Conservation (phyloP, 2,888 invertebrate species). For the Papilio elwesi region DNA sequence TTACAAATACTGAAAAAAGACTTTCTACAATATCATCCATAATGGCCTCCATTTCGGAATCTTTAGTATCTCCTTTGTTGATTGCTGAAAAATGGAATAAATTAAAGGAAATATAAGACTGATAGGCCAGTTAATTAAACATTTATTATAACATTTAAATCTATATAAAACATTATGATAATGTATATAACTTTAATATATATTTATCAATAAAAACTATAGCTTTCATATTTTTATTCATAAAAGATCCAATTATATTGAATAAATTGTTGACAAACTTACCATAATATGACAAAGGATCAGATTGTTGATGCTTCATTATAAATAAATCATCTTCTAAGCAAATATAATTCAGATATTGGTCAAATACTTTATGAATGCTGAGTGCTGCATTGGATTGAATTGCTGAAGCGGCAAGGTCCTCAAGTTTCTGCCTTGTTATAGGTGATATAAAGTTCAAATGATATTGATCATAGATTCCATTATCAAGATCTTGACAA, state of each 20-base stretch:
- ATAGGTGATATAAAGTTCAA: slow-evolving; percentile 98
- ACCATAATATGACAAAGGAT: slow-evolving; percentile 96
- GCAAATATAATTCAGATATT: slow-evolving; percentile 99
- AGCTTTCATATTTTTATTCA: not conserved
- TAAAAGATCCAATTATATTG: not conserved
- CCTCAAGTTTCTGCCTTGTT: slow-evolving; percentile 96
- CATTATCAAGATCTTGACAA: slow-evolving; percentile 94
- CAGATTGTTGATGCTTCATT: slow-evolving; percentile 95
- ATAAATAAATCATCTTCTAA: slow-evolving; percentile 99
- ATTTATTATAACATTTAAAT: too few species aligned
- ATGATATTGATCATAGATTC: slow-evolving; percentile 97
- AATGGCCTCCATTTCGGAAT: slow-evolving; percentile 96
- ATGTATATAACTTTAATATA: too few species aligned
- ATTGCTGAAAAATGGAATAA: slow-evolving; percentile 86
- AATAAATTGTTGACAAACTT: slow-evolving; percentile 48
- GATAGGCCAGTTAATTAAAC: too few species aligned
- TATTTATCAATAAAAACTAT: too few species aligned
- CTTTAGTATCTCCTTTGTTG: slow-evolving; percentile 96
- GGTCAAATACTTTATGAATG: slow-evolving; percentile 98
- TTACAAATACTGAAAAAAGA: slow-evolving; percentile 98
- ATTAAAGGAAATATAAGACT: too few species aligned
- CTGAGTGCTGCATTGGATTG: slow-evolving; percentile 95
- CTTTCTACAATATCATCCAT: slow-evolving; percentile 98
- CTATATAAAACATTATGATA: too few species aligned
- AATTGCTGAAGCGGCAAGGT: slow-evolving; percentile 95